phyloP scores from a whole-genome alignment of 2,113 vertebrate species.

The Chaetops frenatus region DNA sequence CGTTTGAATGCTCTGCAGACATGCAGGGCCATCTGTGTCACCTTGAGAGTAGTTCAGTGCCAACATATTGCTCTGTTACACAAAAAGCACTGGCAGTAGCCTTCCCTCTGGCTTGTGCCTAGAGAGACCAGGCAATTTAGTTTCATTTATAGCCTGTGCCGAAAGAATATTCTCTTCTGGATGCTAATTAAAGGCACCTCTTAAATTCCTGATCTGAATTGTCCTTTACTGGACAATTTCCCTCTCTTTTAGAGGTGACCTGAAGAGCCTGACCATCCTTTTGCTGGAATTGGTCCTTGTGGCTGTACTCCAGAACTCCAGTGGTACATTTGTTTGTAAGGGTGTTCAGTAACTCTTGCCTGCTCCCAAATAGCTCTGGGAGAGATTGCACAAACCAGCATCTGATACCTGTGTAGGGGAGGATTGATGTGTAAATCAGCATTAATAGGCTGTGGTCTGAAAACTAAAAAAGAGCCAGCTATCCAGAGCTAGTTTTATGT shows the following conservation, averaged over 20 bases:
- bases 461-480: neutral
- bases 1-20: constrained; percentile 39
- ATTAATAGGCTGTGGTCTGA: neutral
- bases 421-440: neutral
- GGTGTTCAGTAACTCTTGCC: neutral
- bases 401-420: fast-evolving
- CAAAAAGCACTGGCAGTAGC: neutral
- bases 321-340: neutral
- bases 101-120: neutral
- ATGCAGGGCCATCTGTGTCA: constrained; percentile 47
- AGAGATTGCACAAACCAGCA: neutral
- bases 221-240: neutral
- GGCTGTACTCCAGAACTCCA: neutral
- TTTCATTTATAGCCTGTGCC: neutral
- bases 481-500: neutral
- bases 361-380: neutral
- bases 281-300: neutral
- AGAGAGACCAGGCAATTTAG: neutral
- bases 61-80: neutral
- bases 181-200: neutral
- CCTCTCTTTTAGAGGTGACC: neutral
- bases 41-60: constrained; percentile 36
- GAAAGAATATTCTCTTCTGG: neutral
- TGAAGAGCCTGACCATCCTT: neutral
- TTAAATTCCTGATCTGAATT: neutral